Percentiles rank a stretch among this genome's conserved stretches.
These are phyloP conservation scores for Apis cerana DNA, from an alignment of 1,140 invertebrate genomes.

Conservation along the genomic window DNA sequence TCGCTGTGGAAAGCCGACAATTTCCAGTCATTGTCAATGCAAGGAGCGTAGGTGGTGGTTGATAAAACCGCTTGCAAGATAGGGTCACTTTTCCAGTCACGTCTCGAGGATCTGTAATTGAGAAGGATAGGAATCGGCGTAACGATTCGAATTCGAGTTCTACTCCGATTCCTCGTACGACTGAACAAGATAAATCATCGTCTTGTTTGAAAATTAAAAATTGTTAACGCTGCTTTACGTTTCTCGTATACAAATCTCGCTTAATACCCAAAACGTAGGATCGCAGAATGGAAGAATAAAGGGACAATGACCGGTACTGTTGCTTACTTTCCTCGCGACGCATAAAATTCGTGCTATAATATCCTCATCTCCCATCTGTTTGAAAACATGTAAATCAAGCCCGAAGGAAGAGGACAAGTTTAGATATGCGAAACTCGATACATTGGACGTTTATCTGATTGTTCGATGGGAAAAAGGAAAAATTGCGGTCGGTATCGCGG, in stretches of 20 bases:
- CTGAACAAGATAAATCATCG: no score
- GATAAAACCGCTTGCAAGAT: slow-evolving; percentile 40
- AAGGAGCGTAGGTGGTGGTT: slow-evolving; percentile 34
- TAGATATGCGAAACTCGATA: slow-evolving; percentile 41
- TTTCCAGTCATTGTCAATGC: slow-evolving; percentile 37
- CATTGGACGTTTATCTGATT: slow-evolving; percentile 57
- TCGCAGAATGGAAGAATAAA: no score
- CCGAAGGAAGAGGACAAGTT: not conserved
- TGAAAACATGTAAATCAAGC: slow-evolving; percentile 5
- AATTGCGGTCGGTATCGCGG: not conserved
- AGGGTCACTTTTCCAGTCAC: slow-evolving; percentile 62
- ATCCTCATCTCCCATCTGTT: no score
- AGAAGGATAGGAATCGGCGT: slow-evolving; percentile 62
- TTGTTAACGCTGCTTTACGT: no score
- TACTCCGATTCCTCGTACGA: no score
- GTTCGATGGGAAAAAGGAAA: not conserved
- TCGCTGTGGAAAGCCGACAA: not conserved
- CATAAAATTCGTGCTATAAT: not conserved
- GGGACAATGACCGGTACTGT: no score
- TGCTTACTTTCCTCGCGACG: not conserved
- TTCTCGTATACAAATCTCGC: no score
- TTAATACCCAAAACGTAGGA: no score
- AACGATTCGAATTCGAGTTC: slow-evolving; percentile 31
- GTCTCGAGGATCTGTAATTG: slow-evolving; percentile 65
- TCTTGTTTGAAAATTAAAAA: no score